Evolutionary conservation across 2,113 vertebrate species (phyloP), one percentile per base, ranked within the genome.

Genomic region (Callocephalon fimbriatum): DNA sequence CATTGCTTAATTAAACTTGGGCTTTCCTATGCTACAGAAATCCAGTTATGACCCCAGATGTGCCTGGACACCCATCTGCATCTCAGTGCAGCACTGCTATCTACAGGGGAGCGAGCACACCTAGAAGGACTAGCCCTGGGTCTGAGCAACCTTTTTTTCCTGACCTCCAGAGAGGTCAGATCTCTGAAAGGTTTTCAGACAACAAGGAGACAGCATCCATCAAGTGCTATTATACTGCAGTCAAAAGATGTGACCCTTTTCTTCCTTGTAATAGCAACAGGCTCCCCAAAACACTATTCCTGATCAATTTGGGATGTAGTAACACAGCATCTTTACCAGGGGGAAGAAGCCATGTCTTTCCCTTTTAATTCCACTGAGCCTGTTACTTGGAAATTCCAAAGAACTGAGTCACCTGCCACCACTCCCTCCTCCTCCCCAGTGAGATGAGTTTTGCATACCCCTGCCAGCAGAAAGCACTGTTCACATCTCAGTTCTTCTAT

Each of bases 231-330:
- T 37, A 15, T 9, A 31, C 8, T 40, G 23, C 37, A 61, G 44
- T 17, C 26, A 17, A 38, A 79, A 65, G 3, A 22, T 23, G 23
- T 26, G 38, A 51, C 42, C 8, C 26, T 83, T 51, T 82, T 37
- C 51, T 86, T 35, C 14, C 67, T 61, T 73, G 8, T 25, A 25
- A 65, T 23, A 88, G 12, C 29, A 38, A 51, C 45, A 54, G 15
- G 7, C 21, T 83, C 17, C 38, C 35, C 4, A 0, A 61, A 89
- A 96, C 38, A 8, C 18, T 87, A 77, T 62, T 50, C 54, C 26
- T 37, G n/a, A n/a, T 37, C 1, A 2, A 3, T 20, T 14, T 38
- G 15, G 18, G 15, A 15, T 9, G 31, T 8, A 31, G 13, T 4
- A 53, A 42, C 12, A 40, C 11, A 32, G 6, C 8, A 20, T 16